Base-by-base conservation (phyloP, 2,113 vertebrate genomes). In the Apteryx mantelli region DNA sequence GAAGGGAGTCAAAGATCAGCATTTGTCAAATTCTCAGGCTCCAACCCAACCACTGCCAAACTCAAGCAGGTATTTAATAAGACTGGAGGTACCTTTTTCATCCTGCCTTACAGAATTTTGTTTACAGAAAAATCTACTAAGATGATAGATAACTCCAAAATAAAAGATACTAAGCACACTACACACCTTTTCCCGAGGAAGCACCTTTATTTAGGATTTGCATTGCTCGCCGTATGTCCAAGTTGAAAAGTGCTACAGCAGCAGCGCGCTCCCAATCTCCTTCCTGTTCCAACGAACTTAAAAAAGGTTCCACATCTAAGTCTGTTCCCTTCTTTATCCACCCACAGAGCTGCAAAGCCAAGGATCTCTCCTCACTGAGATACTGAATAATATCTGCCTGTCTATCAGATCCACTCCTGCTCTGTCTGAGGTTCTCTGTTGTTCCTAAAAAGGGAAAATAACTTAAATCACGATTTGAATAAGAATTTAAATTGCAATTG, bases 191-290 rank as follows among this genome's bases (percentile, higher is more conserved):
- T 87, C 98, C 99, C 2, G 98, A 98, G 40, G 98, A 98, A 68
- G 99, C 99, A 48, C 99, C 99, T 98, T 99, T 99, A 95, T 99
- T 99, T 84, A 99, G 98, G 96, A 99, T 99, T 97, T 99, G 99
- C 96, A 99, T 99, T 52, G 99, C 99, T 19, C 99, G 97, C 7
- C 99, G 98, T 96, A 99, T 99, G 97, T 99, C 99, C 97, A 99
- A 97, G 97, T 99, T 99, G 97, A 99, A 99, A 88, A 99, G 98
- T 14, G 99, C 99, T 42, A 99, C 99, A 20, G 99, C 99, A 36
- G 99, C 99, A 2, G 99, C 99, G 77, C 99, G 97, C 87, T 99
- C 99, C 99, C 99, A 99, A 94, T 99, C 99, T 13, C 98, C 98
- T 93, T 99, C 99, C 97, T 99, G 99, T 93, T 99, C 99, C 97